These are phyloP conservation scores for Nymphalis urticae DNA, from an alignment of 2,888 invertebrate genomes.

Conservation along the genomic window DNA sequence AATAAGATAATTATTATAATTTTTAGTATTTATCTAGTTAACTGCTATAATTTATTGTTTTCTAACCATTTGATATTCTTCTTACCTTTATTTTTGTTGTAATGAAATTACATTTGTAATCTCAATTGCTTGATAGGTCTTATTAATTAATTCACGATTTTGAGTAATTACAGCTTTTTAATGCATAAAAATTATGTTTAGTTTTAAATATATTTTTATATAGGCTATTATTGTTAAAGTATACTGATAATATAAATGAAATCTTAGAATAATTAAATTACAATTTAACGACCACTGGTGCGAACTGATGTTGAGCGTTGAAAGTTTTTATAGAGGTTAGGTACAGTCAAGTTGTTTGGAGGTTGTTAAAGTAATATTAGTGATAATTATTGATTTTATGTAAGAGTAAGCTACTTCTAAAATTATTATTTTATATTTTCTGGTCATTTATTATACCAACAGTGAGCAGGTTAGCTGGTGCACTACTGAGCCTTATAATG, in stretches of 20 bases:
- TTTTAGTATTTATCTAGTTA: slow-evolving; percentile 29
- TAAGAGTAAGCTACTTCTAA: slow-evolving; percentile 19
- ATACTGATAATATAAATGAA: slow-evolving; percentile 46
- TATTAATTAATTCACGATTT: slow-evolving; percentile 12
- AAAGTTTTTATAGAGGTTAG: slow-evolving; percentile 78
- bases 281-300: slow-evolving; percentile 75
- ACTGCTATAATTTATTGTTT: slow-evolving; percentile 37
- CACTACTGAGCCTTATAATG: slow-evolving; percentile 47
- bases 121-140: slow-evolving; percentile 23
- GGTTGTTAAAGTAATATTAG: slow-evolving; percentile 71
- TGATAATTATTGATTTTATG: slow-evolving; percentile 55
- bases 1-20: slow-evolving; percentile 16
- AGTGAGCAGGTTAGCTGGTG: slow-evolving; percentile 33
- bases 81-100: slow-evolving; percentile 21
- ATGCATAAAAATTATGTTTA: slow-evolving; percentile 39
- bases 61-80: slow-evolving; percentile 26
- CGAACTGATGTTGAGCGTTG: slow-evolving; percentile 80
- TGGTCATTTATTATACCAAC: slow-evolving; percentile 57
- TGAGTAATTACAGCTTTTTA: slow-evolving; percentile 19
- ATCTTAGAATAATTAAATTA: slow-evolving; percentile 57
- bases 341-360: slow-evolving; percentile 65
- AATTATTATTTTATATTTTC: slow-evolving; percentile 48
- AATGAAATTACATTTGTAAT: slow-evolving; percentile 38
- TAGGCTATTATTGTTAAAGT: slow-evolving; percentile 66
- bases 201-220: slow-evolving; percentile 74